Evolutionary conservation across 2,888 invertebrate genomes (phyloP).

Genomic region (Carabus problematicus): DNA sequence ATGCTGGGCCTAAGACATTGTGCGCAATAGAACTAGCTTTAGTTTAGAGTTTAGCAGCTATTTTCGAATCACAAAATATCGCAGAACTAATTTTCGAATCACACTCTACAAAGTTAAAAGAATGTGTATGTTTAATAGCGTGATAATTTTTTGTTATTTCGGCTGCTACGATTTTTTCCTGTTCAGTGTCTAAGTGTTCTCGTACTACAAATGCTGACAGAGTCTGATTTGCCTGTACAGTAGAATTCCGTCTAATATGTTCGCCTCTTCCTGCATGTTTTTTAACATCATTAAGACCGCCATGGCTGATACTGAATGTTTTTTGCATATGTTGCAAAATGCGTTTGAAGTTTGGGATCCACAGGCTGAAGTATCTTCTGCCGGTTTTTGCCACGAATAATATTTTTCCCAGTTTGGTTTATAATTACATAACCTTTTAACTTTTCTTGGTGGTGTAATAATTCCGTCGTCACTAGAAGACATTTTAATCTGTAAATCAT

Average conservation of each 20-base stretch:
- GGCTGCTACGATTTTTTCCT: slow-evolving; percentile 1
- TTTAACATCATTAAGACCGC: slow-evolving; percentile 5
- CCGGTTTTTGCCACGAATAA: neutral
- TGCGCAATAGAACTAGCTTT: slow-evolving; percentile 2
- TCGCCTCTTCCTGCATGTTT: neutral
- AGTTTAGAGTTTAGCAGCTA: neutral
- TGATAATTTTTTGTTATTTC: neutral
- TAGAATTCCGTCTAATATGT: neutral
- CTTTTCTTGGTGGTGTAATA: neutral
- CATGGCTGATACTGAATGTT: slow-evolving; percentile 9
- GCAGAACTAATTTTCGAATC: neutral
- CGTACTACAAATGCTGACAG: neutral
- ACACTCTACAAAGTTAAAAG: neutral
- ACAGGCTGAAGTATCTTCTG: neutral
- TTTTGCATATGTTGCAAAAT: neutral
- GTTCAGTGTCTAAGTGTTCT: neutral
- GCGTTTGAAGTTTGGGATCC: neutral
- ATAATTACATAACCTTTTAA: neutral
- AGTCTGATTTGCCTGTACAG: neutral
- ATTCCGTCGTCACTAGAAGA: neutral
- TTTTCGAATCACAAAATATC: neutral
- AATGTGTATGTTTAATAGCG: too few relatives aligned
- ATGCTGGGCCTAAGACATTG: neutral
- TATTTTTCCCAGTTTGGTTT: neutral
- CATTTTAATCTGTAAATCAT: neutral